Conservation (phyloP, 2,797 vertebrate genomes). For the Arrhamphus sclerolepis region DNA sequence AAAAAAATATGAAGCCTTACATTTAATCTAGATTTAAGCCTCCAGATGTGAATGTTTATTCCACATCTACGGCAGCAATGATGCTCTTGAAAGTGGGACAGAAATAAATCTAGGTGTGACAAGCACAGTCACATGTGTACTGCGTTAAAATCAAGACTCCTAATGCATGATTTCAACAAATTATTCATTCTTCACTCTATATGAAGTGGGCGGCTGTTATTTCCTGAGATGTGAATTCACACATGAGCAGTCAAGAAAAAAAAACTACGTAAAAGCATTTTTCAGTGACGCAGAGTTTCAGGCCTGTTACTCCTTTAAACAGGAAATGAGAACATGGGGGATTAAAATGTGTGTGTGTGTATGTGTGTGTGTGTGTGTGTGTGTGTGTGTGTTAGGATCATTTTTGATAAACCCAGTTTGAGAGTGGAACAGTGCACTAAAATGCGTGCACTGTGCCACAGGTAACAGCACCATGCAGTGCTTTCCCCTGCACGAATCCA, state of each 20-base stretch:
- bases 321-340: constrained; percentile 11
- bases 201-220: constrained; percentile 44
- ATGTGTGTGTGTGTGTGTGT: background rate
- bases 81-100: too few species aligned
- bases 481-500: too few species aligned
- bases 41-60: constrained; percentile 4
- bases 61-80: constrained; percentile 1
- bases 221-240: constrained; percentile 30
- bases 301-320: constrained; percentile 35
- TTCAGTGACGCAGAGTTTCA: constrained; percentile 28
- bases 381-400: background rate
- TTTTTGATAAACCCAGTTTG: too few species aligned
- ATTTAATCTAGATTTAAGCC: constrained; percentile 3
- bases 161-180: constrained; percentile 2
- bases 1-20: background rate
- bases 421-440: too few species aligned
- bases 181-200: background rate
- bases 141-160: constrained; percentile 3
- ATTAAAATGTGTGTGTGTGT: background rate
- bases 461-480: too few species aligned
- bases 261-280: constrained; percentile 30
- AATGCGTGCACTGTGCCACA: too few species aligned
- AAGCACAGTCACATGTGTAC: constrained; percentile 3
- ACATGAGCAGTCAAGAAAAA: constrained; percentile 34
- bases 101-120: too few species aligned